Base-by-base conservation (phyloP, 2,113 vertebrate species). In the Menidia beryllina region DNA sequence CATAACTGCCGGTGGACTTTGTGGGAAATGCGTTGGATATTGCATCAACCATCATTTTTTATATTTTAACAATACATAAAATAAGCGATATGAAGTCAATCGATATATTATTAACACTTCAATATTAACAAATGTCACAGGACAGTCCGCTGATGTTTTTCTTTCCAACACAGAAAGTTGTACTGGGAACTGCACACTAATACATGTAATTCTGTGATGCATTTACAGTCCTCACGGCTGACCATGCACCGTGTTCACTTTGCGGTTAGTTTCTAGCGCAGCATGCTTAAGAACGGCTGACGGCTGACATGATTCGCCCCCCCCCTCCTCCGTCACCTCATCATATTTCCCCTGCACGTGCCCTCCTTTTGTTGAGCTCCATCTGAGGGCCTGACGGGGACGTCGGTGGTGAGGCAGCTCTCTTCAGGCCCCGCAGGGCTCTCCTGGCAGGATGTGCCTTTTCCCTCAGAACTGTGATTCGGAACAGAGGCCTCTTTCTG, bases 91-190 rank as follows among this genome's bases (percentile, higher is more conserved):
- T 77, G 64, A 72, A 71, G 9, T 79, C 60, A 81, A 75, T 81
- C 82, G 89, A 88, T 90, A 89, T 90, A 86, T 81, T 66, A 80
- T 89, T 84, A 86, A 94, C 89, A 89, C 82, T 78, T 91, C 91
- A 91, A 88, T 86, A 89, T 84, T 72, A 76, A 83, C 73, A 62
- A 52, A 56, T 63, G 51, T 70, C n/a, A n/a, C n/a, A n/a, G n/a
- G 93, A 94, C 91, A 94, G 88, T 93, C 89, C 92, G 86, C 95
- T 92, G 95, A 92, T 94, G 67, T 86, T n/a, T n/a, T n/a, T n/a
- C n/a, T n/a, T 94, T 53, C 91, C 89, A 93, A 94, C 93, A 92
- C 92, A 92, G 75, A 90, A 92, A 89, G 84, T 90, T 84, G 68
- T 74, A 82, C 58, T 52, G 86, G 69, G 77, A 52, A 50, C 43